A percentile compares a stretch with the other conserved stretches of the same genome.
Conservation (phyloP, 2,888 invertebrate species). For the Blera fallax region DNA sequence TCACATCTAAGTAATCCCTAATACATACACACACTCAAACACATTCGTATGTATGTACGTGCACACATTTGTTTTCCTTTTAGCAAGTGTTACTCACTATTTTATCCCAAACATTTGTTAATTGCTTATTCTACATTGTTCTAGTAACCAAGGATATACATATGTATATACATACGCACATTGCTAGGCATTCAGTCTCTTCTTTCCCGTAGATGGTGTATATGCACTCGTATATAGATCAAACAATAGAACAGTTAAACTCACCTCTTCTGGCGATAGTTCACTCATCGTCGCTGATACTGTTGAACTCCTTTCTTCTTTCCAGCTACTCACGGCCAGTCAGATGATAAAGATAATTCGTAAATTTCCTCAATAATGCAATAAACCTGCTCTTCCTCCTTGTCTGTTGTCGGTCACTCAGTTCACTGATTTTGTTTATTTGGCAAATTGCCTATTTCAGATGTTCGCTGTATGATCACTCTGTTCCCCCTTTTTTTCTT, state of each 20-base stretch:
- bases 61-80: no score
- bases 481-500: constrained; percentile 12
- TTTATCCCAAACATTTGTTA: not conserved
- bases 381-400: constrained; percentile 8
- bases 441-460: constrained; percentile 63
- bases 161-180: not conserved
- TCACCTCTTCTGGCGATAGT: constrained; percentile 94
- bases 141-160: constrained; percentile 23
- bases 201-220: no score
- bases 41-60: no score
- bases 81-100: no score
- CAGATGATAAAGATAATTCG: constrained; percentile 32
- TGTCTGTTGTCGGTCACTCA: not conserved
- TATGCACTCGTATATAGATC: not conserved
- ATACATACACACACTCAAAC: not conserved
- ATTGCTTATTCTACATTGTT: not conserved
- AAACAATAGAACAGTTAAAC: constrained; percentile 77
- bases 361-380: constrained; percentile 39
- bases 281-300: constrained; percentile 86
- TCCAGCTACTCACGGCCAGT: constrained; percentile 52
- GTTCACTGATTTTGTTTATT: constrained; percentile 63
- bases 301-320: constrained; percentile 68
- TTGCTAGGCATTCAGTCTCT: no score
- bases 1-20: not conserved
- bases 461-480: constrained; percentile 31